phyloP scores from a whole-genome alignment of 2,113 vertebrate genomes.

The Brachyhypopomus gauderio region DNA sequence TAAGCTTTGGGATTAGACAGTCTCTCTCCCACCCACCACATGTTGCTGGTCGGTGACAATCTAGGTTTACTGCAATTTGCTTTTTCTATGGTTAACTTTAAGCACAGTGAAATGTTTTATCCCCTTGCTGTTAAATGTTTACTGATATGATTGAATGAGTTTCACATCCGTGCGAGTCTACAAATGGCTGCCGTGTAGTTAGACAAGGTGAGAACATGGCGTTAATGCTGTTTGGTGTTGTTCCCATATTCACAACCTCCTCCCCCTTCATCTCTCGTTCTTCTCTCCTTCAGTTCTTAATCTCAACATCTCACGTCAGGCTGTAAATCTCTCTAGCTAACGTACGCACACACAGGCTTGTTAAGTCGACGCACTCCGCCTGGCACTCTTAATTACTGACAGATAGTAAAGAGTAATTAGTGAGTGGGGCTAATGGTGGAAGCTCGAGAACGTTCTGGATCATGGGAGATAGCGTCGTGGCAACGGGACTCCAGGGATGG shows the following conservation, averaged over 20 bases:
- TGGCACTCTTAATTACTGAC: constrained; percentile 52
- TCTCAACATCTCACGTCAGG: constrained; percentile 40
- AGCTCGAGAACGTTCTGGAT: constrained; percentile 49
- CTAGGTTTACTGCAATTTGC: no score
- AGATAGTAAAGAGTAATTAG: constrained; percentile 56
- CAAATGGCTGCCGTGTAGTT: constrained; percentile 4
- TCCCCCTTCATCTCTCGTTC: constrained; percentile 18
- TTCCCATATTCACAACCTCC: constrained; percentile 31
- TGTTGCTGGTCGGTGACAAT: no score
- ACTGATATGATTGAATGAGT: constrained; percentile 12
- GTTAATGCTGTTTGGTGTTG: constrained; percentile 45
- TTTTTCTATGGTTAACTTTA: not conserved
- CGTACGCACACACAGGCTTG: constrained; percentile 5
- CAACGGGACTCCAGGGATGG: constrained; percentile 21
- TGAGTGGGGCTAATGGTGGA: constrained; percentile 37
- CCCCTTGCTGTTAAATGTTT: constrained; percentile 24
- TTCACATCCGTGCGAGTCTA: constrained; percentile 11
- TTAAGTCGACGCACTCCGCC: constrained; percentile 35
- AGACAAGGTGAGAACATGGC: constrained; percentile 47
- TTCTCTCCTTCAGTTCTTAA: constrained; percentile 32
- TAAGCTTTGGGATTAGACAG: no score
- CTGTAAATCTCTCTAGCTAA: constrained; percentile 33
- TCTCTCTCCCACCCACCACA: no score
- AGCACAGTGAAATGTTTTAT: constrained; percentile 16
- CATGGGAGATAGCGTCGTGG: constrained; percentile 37